Base-by-base conservation (phyloP, 2,797 vertebrate species). In the Margarornis squamiger region DNA sequence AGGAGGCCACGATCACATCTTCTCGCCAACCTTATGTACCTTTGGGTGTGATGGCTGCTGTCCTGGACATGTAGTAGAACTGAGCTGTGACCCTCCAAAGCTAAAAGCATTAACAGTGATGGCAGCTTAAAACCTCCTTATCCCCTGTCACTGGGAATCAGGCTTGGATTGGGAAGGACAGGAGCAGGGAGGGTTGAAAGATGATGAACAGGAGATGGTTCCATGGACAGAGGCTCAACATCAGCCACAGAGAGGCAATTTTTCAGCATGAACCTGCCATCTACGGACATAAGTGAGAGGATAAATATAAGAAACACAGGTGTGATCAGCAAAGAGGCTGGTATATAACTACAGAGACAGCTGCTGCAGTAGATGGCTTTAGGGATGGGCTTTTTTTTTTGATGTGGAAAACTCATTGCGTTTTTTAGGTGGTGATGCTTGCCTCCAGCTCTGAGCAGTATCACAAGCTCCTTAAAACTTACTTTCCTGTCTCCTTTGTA, bases 371-470 rank as follows among this genome's bases (percentile, higher is more conserved):
- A 74, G 63, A 76, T 49, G 46, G 55, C 32, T 83, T 85, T 79
- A 30, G 32, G 52, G 43, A 62, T 2, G 5, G 23, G 55, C 10
- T 43, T 59, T 77, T 78, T 62, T 62, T 63, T 76, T 52, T 30
- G 48, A 51, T 0, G 1, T 67, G 48, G 58, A 93, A 90, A 86
- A 74, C 36, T 92, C 79, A 76, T 23, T 82, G 86, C 73, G 71
- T 77, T 73, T 91, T 91, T 93, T 87, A 89, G 83, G 61, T 80
- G 74, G 17, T 91, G 93, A 96, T 68, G 76, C 45, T 90, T 91
- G n/a, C 74, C 52, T 89, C 73, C 26, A 87, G 84, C 67, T 88
- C 34, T 1, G 15, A 89, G 68, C 39, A 51, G 22, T 78, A 84
- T 87, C 91, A 82, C 27, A 48, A 68, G 49, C n/a, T 90, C 38